Evolutionary conservation across 2,113 vertebrate genomes (phyloP).

Genomic region (Speoplatyrhinus poulsoni): DNA sequence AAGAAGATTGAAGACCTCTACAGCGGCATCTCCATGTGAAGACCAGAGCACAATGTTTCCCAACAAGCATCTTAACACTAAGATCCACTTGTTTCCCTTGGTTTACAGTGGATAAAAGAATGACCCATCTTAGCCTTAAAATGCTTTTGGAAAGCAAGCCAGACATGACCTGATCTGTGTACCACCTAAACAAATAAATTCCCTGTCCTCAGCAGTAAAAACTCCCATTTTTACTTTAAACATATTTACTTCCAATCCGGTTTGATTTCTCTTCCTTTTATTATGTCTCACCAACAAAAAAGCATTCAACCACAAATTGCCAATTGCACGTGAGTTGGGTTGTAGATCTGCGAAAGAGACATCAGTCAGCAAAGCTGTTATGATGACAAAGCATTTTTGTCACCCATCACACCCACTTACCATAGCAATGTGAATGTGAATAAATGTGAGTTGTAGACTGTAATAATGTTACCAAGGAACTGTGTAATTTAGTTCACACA

Average conservation of each 20-base stretch:
- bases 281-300: constrained; percentile 27
- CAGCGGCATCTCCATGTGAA: constrained; percentile 88
- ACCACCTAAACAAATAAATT: constrained; percentile 26
- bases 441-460: too few relatives aligned
- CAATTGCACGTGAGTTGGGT: too few relatives aligned
- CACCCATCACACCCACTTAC: too few relatives aligned
- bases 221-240: constrained; percentile 22
- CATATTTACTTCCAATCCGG: constrained; percentile 14
- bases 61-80: constrained; percentile 42
- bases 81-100: constrained; percentile 38
- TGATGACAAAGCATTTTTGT: too few relatives aligned
- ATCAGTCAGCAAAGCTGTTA: too few relatives aligned
- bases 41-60: constrained; percentile 21
- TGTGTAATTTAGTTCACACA: too few relatives aligned
- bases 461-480: too few relatives aligned
- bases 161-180: constrained; percentile 27
- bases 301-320: background rate
- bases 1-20: constrained; percentile 91
- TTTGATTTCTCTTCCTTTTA: constrained; percentile 6
- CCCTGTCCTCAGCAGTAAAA: constrained; percentile 39
- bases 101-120: constrained; percentile 33
- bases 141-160: constrained; percentile 41
- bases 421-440: too few relatives aligned
- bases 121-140: constrained; percentile 26
- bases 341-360: too few relatives aligned